Conservation (phyloP, 2,797 vertebrate species). For the Mallotus villosus region DNA sequence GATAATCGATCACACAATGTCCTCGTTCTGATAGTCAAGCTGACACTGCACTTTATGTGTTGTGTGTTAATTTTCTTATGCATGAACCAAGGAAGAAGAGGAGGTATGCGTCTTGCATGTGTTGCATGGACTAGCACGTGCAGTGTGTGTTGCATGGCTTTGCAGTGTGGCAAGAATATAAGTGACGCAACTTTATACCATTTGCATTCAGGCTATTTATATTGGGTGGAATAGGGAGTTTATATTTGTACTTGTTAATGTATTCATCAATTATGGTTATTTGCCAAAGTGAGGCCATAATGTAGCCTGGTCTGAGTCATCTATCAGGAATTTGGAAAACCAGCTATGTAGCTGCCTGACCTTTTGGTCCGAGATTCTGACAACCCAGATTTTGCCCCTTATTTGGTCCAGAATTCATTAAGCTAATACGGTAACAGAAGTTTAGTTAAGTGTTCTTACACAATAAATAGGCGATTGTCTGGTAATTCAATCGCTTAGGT, state of each 20-base stretch:
- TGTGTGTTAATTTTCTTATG: constrained; percentile 57
- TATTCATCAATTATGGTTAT: neutral
- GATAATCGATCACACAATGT: neutral
- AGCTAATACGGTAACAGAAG: neutral
- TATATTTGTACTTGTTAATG: neutral
- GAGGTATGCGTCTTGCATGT: constrained; percentile 49
- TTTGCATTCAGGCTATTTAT: constrained; percentile 3
- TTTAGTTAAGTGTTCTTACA: neutral
- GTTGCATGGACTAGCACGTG: constrained; percentile 12
- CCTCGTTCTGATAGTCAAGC: constrained; percentile 9
- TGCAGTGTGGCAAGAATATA: constrained; percentile 18
- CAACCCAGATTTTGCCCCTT: neutral
- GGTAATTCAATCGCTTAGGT: neutral
- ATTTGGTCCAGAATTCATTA: neutral
- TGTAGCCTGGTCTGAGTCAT: neutral
- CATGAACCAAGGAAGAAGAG: constrained; percentile 64
- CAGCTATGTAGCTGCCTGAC: neutral
- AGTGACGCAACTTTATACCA: constrained; percentile 54
- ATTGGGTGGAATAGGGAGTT: neutral
- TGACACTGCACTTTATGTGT: constrained; percentile 21
- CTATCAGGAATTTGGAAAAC: neutral
- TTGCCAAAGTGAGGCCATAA: no score
- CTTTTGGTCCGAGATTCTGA: neutral
- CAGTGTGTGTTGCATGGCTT: constrained; percentile 42
- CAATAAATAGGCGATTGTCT: neutral